These are phyloP conservation scores for Phoenoteleia sp. DNA, from an alignment of 2,888 invertebrate genomes.

Conservation along the genomic window DNA sequence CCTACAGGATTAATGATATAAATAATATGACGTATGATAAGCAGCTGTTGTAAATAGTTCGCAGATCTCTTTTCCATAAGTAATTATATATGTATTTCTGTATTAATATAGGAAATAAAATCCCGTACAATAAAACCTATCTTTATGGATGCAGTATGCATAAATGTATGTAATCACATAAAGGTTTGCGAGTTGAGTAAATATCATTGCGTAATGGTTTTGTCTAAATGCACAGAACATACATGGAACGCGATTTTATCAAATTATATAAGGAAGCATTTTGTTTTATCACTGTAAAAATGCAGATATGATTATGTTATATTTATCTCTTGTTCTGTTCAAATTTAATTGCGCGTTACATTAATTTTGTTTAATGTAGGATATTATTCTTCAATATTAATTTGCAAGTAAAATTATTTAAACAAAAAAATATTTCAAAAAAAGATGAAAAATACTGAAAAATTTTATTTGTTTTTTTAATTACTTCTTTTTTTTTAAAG, in stretches of 20 bases:
- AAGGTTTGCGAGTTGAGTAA: neutral
- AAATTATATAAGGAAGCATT: conserved; percentile 40
- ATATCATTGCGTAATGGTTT: conserved; percentile 30
- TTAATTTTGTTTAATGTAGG: too few relatives aligned
- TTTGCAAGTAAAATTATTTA: too few relatives aligned
- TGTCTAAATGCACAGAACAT: conserved; percentile 18
- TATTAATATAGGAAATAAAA: conserved; percentile 26
- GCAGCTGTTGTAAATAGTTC: conserved; percentile 4
- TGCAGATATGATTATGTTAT: conserved; percentile 8
- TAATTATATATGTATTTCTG: conserved; percentile 28
- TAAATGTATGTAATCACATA: conserved; percentile 13
- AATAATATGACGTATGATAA: conserved; percentile 5
- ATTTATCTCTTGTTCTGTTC: too few relatives aligned
- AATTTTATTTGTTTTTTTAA: too few relatives aligned
- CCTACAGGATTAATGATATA: neutral
- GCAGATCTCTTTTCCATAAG: neutral
- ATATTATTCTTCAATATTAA: too few relatives aligned
- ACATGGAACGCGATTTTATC: conserved; percentile 33
- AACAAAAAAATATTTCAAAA: too few relatives aligned
- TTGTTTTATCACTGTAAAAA: neutral
- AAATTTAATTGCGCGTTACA: too few relatives aligned
- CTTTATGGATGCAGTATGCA: neutral
- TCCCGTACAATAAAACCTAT: conserved; percentile 37
- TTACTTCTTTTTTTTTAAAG: too few relatives aligned
- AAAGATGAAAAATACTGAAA: too few relatives aligned